Evolutionary conservation across 1,140 invertebrate genomes (phyloP), one percentile per base, ranked within the genome.

Genomic region (Drosophila neocordata): DNA sequence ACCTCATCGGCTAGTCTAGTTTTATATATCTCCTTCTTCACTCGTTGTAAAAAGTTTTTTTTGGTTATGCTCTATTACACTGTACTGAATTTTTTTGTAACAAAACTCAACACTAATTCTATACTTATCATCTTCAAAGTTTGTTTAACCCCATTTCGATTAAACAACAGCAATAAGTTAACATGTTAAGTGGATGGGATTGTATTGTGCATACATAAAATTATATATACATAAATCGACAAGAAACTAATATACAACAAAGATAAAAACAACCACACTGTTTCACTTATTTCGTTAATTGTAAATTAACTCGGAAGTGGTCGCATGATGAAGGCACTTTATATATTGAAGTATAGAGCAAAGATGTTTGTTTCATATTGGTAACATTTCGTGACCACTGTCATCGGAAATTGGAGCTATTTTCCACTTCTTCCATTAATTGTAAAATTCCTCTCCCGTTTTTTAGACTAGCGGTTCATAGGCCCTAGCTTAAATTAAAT

Each of bases 81-180:
- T 63, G 64, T 76, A 70, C 57, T 55, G 67, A 62, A 70, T 57
- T 78, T 72, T 72, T 69, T 35, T 35, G 18, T 51, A 56, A 65
- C 62, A 52, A 84, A 71, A 41, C 62, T 52, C 61, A 59, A 69
- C 62, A 56, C 24, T 55, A 20, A 48, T 58, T 65, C 41, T 64
- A 62, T 58, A 31, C 55, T 68, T 68, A 24, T 63, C 59, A 70
- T 59, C 58, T 67, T 52, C 60, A 56, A 51, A 13, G 34, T 67
- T 31, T 35, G 34, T 37, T 52, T 61, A 61, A 77, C 71, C 62
- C 58, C 67, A 51, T 59, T 31, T 35, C 24, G 59, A 34, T 58
- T 64, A 53, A 61, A 69, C 60, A 69, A 53, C 61, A 68, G 72
- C 65, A 75, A 69, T 75, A 77, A 58, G 64, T 73, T 63, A 68